Conservation (phyloP, 2,888 invertebrate genomes). For the Cantharis nigra region DNA sequence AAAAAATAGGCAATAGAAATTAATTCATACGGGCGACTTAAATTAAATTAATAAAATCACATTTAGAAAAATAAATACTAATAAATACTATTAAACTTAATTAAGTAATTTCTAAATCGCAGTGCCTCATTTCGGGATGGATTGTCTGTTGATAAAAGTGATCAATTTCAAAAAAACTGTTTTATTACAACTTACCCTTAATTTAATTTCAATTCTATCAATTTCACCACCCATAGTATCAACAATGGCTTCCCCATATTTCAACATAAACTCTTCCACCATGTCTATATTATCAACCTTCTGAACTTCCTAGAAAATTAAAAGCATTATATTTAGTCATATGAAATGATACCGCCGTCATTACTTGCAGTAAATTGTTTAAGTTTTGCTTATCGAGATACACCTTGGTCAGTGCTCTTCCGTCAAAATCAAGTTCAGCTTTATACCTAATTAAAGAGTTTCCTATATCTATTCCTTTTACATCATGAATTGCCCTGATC, state of each 20-base stretch:
- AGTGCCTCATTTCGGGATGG: constrained; percentile 91
- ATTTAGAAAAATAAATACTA: background rate
- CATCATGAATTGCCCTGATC: constrained; percentile 94
- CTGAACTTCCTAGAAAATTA: constrained; percentile 76
- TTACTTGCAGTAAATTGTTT: constrained; percentile 74
- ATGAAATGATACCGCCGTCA: background rate
- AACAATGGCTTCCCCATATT: constrained; percentile 97
- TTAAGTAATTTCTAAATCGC: constrained; percentile 91
- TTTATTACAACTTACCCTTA: constrained; percentile 69
- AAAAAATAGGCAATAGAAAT: background rate
- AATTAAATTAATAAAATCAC: background rate
- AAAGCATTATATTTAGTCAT: background rate
- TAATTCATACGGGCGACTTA: background rate
- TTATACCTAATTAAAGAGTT: constrained; percentile 94
- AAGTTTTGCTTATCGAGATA: constrained; percentile 94
- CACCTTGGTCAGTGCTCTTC: constrained; percentile 87
- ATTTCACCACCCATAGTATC: constrained; percentile 98
- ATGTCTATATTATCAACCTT: constrained; percentile 85
- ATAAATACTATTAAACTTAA: constrained; percentile 1
- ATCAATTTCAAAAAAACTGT: too few species aligned
- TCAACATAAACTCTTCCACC: constrained; percentile 87
- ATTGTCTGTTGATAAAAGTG: constrained; percentile 61
- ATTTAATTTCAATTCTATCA: constrained; percentile 94
- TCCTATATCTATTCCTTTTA: constrained; percentile 98
- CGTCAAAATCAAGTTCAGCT: constrained; percentile 98